Percentiles rank a stretch among this genome's conserved stretches.
Evolutionary conservation across 2,797 vertebrate genomes (phyloP).

Genomic region (Melanotaenia trifasciata): DNA sequence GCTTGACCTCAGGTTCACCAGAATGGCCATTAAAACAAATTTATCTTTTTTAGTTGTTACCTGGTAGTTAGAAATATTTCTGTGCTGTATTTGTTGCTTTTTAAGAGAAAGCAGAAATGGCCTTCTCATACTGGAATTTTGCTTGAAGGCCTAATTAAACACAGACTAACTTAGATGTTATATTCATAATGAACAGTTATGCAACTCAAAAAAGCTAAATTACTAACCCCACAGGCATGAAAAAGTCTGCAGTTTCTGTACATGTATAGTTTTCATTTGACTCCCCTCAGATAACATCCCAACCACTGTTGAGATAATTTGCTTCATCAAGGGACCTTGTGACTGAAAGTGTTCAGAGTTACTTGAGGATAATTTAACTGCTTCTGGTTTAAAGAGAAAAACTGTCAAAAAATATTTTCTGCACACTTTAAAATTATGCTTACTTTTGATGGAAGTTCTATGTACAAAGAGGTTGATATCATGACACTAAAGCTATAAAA

Average conservation of each 20-base stretch:
- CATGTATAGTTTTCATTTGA: conserved; percentile 1
- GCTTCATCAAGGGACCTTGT: conserved; percentile 51
- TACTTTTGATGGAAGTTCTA: conserved; percentile 40
- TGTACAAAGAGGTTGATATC: conserved; percentile 26
- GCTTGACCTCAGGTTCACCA: background rate
- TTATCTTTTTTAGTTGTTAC: background rate
- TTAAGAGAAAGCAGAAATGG: conserved; percentile 14
- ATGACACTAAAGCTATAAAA: conserved; percentile 30
- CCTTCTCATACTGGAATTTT: conserved; percentile 19
- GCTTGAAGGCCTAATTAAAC: conserved; percentile 61
- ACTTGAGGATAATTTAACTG: conserved; percentile 34
- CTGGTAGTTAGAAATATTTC: background rate
- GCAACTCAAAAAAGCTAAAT: conserved; percentile 45
- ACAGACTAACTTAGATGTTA: conserved; percentile 27
- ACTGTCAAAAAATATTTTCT: conserved; percentile 5
- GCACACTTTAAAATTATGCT: conserved; percentile 11
- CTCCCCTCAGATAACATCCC: conserved; percentile 15
- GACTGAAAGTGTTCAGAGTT: conserved; percentile 18
- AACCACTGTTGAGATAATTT: conserved; percentile 29
- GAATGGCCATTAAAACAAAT: background rate
- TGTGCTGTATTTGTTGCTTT: background rate
- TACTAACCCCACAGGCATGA: conserved; percentile 28
- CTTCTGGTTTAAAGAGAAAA: conserved; percentile 26
- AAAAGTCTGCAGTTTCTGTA: conserved; percentile 8
- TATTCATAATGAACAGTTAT: conserved; percentile 42